Percentiles rank a stretch among this genome's conserved stretches.
These are phyloP conservation scores for Linyphia triangularis DNA, from an alignment of 2,888 invertebrate genomes.

Conservation along the genomic window DNA sequence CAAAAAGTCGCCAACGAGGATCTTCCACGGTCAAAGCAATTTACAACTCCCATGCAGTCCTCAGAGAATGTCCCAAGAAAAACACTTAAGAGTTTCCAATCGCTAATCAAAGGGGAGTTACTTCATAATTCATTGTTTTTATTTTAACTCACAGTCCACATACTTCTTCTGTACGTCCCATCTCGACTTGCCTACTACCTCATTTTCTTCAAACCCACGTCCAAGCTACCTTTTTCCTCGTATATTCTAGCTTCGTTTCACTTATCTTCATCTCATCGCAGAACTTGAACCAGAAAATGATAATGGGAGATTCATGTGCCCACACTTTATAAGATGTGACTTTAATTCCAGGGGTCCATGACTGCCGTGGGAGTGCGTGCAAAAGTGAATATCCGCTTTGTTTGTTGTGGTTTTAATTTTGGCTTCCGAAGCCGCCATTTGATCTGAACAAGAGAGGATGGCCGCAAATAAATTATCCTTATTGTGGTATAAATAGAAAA, in stretches of 20 bases:
- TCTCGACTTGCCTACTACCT: neutral
- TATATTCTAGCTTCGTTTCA: neutral
- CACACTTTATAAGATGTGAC: neutral
- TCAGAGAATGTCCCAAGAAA: neutral
- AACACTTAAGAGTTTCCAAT: neutral
- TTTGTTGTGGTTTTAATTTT: too few relatives aligned
- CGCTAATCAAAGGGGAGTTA: neutral
- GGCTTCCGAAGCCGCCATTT: neutral
- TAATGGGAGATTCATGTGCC: neutral
- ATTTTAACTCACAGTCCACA: neutral
- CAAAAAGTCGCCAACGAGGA: too few relatives aligned
- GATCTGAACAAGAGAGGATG: neutral
- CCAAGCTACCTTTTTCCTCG: neutral
- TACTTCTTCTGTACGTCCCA: too few relatives aligned
- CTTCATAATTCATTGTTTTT: neutral
- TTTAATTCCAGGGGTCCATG: conserved; percentile 21
- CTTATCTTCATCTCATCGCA: neutral
- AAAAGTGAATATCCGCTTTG: neutral
- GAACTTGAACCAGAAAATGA: neutral
- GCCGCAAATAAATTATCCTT: neutral
- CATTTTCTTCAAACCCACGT: neutral
- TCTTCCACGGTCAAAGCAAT: neutral
- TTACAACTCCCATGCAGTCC: neutral
- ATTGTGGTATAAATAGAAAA: neutral
- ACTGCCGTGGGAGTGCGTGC: neutral